Evolutionary conservation across 2,113 vertebrate genomes (phyloP), one percentile per base, ranked within the genome.

Genomic region (Neolamprologus kungweensis): DNA sequence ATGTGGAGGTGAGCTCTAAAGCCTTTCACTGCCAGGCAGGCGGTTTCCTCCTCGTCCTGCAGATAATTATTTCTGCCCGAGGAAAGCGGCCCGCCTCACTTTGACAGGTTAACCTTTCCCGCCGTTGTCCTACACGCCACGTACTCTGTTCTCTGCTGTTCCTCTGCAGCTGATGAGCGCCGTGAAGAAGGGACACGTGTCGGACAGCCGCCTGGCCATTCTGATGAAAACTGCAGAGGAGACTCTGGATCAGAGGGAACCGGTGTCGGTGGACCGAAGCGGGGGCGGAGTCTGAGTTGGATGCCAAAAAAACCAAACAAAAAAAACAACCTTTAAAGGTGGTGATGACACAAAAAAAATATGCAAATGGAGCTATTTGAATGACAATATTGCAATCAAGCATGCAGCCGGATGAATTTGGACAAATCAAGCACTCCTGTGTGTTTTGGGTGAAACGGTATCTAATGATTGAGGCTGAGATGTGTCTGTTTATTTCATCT

Each of bases 211-310:
- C 1, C 96, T 99, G 81, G 98, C 98, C 10, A 98, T 98, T 21
- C 97, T 99, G 11, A 97, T 99, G 98, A 99, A 98, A 94, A 96
- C 96, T 0, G 98, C 97, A 0, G 99, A 99, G 94, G 98, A 99
- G 92, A 98, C 97, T 6, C 95, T 99, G 84, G 95, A 96, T 23
- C 92, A 82, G 53, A 94, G 98, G 85, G 95, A 95, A 5, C 95
- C 97, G 0, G 98, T 99, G 89, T 96, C 98, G 0, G 99, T 99
- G 94, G 98, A 98, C 93, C 97, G 98, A 2, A 99, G 98, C 17
- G 97, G 99, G 1, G 99, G 99, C 1, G 99, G 98, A 28, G 95
- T 99, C 90, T 99, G 96, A 98, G 93, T 47, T 21, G 2, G 3
- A 55, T 53, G 55, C 19, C 42, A 5, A 58, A 26, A 7, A 35